Base-by-base conservation (phyloP, 2,797 vertebrate genomes). In the Enteromius anoplus region DNA sequence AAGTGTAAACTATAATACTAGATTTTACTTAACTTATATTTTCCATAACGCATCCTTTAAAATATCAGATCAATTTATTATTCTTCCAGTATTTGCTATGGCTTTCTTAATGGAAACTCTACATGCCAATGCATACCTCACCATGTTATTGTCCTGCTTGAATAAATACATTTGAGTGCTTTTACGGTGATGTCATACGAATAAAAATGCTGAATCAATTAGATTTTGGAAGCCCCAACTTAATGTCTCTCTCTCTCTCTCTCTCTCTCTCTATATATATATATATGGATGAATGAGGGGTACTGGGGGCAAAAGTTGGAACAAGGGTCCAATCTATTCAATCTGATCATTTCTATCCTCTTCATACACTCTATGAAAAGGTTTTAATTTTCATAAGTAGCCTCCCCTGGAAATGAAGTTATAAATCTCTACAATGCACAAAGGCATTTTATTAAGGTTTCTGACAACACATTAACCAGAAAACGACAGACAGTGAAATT, bases 371-470 rank as follows among this genome's bases (percentile, higher is more conserved):
- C 49, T 2, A 66, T n/a, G 71, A 77, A 79, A 80, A 34, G 82
- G 68, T 26, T 92, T 93, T 92, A 64, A 93, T 94, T 92, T 93
- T 89, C 85, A 81, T 89, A 92, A 94, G 91, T 93, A 91, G 86
- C 86, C 66, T 40, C 58, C 75, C 78, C 79, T 29, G 47, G 83
- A 84, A 72, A 78, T 62, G 45, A 69, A 53, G 82, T 68, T 78
- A 89, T 93, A 92, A 92, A 92, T 94, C 84, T 86, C 29, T 84
- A 37, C 68, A 58, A 47, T 12, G 17, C 64, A 55, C 37, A 82
- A 62, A 51, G 32, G 5, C 62, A 21, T 34, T 78, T 42, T 55
- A 76, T 47, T 32, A 7, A 17, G 62, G 40, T 45, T 34, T 80
- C 34, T 32, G 23, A 42, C 8, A 9, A 42, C 8, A 42, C 40